These are phyloP conservation scores for Venustaconcha ellipsiformis DNA, from an alignment of 1,140 invertebrate species.

Conservation along the genomic window DNA sequence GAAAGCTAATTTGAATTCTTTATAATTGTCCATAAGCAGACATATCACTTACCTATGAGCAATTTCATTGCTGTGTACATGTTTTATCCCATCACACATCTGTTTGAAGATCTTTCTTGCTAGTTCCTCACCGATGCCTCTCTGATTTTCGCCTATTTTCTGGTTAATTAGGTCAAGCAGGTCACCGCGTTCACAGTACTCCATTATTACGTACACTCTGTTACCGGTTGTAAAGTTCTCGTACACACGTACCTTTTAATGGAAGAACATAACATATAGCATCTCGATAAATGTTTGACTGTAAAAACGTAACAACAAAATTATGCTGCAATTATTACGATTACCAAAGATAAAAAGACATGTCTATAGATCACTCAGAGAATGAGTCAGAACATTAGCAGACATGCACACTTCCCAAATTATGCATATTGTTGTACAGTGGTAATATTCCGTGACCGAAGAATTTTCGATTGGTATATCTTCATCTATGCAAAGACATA, in stretches of 20 bases:
- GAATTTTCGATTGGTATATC: too few species aligned
- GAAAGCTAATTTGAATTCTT: neutral
- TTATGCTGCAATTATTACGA: too few species aligned
- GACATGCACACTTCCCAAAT: too few species aligned
- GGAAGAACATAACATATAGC: too few species aligned
- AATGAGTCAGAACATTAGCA: too few species aligned
- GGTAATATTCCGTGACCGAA: too few species aligned
- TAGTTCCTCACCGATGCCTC: constrained; percentile 37
- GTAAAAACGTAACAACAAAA: too few species aligned
- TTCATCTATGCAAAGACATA: too few species aligned
- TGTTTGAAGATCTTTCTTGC: constrained; percentile 41
- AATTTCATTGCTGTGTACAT: constrained; percentile 42
- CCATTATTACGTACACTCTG: constrained; percentile 47
- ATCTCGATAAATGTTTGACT: too few species aligned
- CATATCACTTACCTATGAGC: constrained; percentile 41
- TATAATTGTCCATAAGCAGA: neutral
- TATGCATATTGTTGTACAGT: too few species aligned
- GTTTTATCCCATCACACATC: constrained; percentile 38
- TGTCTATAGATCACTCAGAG: too few species aligned
- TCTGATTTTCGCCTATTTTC: constrained; percentile 36
- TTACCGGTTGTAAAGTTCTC: constrained; percentile 40
- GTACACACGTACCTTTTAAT: constrained; percentile 33
- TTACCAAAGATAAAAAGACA: too few species aligned
- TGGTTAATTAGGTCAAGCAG: constrained; percentile 47
- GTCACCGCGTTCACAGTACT: constrained; percentile 45